Evolutionary conservation across 1,140 invertebrate genomes (phyloP).

Genomic region (Drosophila pachea): DNA sequence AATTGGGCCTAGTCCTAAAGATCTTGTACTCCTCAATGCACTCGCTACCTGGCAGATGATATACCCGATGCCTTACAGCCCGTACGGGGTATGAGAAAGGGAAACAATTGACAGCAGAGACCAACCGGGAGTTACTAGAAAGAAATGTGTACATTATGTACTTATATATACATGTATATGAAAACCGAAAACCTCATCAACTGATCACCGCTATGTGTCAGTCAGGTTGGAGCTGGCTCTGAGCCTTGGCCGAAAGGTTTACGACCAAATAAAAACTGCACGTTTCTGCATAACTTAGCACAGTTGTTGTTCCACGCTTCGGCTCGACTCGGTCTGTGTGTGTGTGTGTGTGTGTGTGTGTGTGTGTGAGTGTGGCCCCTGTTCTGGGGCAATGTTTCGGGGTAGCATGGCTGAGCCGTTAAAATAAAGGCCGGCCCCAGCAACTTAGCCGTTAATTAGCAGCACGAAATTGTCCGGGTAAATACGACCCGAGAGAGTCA

Average conservation of each 20-base stretch:
- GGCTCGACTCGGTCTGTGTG: conserved; percentile 2
- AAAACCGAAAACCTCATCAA: conserved; percentile 13
- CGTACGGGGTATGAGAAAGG: conserved; percentile 19
- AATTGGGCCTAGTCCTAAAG: too few relatives aligned
- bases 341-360: not conserved
- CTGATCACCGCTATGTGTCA: conserved; percentile 45
- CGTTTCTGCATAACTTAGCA: conserved; percentile 58
- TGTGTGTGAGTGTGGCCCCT: conserved; percentile 1
- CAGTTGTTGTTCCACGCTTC: conserved; percentile 16
- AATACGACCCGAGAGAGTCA: conserved; percentile 32
- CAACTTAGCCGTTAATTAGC: conserved; percentile 53
- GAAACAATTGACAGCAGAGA: conserved; percentile 29
- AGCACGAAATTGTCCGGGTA: conserved; percentile 43
- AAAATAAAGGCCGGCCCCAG: conserved; percentile 36
- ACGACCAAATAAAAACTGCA: conserved; percentile 51
- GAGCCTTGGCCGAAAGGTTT: conserved; percentile 42
- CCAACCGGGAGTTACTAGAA: conserved; percentile 9
- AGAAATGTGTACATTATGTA: not conserved
- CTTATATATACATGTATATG: not conserved
- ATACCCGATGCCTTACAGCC: not conserved
- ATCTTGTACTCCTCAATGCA: too few relatives aligned
- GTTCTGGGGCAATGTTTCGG: conserved; percentile 26
- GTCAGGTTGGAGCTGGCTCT: conserved; percentile 22
- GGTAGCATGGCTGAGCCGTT: conserved; percentile 5
- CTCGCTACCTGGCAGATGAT: not conserved